Evolutionary conservation across 2,888 invertebrate genomes (phyloP).

Genomic region (Hydroisotoma schaefferi): DNA sequence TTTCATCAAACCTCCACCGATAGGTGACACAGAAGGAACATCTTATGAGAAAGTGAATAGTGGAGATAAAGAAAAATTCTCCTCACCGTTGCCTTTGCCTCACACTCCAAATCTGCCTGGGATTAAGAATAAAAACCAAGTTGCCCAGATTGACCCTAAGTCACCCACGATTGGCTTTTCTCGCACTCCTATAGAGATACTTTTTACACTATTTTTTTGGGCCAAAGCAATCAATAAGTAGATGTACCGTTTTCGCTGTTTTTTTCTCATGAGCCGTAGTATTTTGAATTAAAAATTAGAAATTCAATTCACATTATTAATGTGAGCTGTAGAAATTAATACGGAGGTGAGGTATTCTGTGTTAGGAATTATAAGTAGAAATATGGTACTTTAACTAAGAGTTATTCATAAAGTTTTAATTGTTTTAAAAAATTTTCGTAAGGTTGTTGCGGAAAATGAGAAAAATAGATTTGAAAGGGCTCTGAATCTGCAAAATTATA

Average conservation of each 20-base stretch:
- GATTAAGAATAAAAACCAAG: neutral
- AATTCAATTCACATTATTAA: no score
- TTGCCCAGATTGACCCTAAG: conserved; percentile 35
- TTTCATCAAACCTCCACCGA: conserved; percentile 5
- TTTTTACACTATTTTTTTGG: no score
- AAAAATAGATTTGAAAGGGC: conserved; percentile 14
- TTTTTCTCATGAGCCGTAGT: no score
- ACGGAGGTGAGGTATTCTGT: no score
- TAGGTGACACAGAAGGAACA: conserved; percentile 14
- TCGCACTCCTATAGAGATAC: conserved; percentile 41
- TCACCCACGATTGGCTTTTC: conserved; percentile 39
- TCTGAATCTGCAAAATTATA: conserved; percentile 15
- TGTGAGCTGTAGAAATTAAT: no score
- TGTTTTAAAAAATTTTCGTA: neutral
- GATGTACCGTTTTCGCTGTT: no score
- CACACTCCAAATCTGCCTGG: neutral
- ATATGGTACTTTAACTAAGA: no score
- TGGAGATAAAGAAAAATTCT: conserved; percentile 2
- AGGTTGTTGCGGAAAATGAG: conserved; percentile 31
- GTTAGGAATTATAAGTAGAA: no score
- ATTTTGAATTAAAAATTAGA: no score
- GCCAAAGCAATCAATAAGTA: no score
- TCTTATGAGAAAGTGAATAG: conserved; percentile 1
- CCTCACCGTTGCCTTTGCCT: conserved; percentile 6
- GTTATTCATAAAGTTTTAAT: no score